Evolutionary conservation across 2,797 vertebrate genomes (phyloP).

Genomic region (Melanitta fusca): DNA sequence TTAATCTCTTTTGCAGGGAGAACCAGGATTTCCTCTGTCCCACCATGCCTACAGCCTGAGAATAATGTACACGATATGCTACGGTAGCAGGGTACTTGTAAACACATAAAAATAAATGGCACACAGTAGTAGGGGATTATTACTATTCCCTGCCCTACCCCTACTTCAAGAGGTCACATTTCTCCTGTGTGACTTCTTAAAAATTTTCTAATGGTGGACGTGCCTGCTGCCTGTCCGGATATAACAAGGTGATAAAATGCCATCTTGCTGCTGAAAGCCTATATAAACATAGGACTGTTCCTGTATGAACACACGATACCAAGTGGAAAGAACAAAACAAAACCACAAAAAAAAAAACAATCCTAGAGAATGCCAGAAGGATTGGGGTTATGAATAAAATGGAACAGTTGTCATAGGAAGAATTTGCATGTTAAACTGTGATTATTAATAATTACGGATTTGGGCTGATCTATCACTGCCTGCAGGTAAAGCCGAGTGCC

Average conservation of each 20-base stretch:
- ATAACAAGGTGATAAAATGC: neutral
- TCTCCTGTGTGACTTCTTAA: neutral
- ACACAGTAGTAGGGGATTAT: neutral
- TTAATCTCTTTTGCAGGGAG: neutral
- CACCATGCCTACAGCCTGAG: neutral
- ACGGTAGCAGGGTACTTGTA: neutral
- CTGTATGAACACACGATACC: no score
- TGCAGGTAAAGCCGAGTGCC: neutral
- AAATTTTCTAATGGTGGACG: neutral
- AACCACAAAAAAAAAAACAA: no score
- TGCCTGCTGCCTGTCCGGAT: neutral
- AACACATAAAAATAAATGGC: neutral
- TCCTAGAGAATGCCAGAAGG: neutral
- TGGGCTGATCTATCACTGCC: neutral
- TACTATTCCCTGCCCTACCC: neutral
- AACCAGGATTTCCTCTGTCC: neutral
- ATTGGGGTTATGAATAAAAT: neutral
- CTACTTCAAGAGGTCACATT: fast-evolving
- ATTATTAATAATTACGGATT: neutral
- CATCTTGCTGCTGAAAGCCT: neutral
- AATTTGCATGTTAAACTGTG: neutral
- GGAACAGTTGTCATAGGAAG: neutral
- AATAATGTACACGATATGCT: neutral
- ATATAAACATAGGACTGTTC: neutral
- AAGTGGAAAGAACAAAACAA: no score